Evolutionary conservation across 2,888 invertebrate species (phyloP), one percentile per base, ranked within the genome.

Genomic region (Orchesella flavescens): DNA sequence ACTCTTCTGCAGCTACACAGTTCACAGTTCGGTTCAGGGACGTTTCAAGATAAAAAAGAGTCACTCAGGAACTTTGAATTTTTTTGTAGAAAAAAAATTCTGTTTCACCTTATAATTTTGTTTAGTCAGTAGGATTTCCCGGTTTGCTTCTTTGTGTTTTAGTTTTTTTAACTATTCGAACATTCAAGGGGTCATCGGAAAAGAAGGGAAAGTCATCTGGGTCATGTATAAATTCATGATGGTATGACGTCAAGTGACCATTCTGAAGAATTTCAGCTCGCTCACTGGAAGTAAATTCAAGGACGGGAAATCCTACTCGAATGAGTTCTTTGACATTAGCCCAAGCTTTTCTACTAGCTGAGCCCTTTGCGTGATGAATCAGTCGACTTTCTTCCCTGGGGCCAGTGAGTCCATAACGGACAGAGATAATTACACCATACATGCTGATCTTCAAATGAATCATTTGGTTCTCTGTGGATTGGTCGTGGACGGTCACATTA

Each of bases 171-270:
- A 95, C 93, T 90, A 97, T 96, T 89, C 95, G 93, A 85, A 98
- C 94, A 91, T 98, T 98, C 92, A 96, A 96, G 9, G 97, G 97
- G 92, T 98, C 98, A 91, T 98, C 98, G 75, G 97, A 96, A 74
- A 98, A 92, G 90, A 97, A 97, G 0, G 97, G 97, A 91, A 97
- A 97, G 84, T 94, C 92, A 88, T 94, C 94, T 46, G 97, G 95
- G 90, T 97, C 96, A 91, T 97, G 96, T 88, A 96, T 94, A 91
- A 97, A 97, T 89, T 96, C 95, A 83, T 95, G 96, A 89, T 96
- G 96, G 91, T 97, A 97, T 89, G 94, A 95, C 53, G 94, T 93
- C 81, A 95, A 95, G 89, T 94, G 94, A 80, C 97, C 97, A 82
- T 93, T 92, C 90, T 96, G 96, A 87, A 94, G 92, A 86, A 98